phyloP scores from a whole-genome alignment of 1,140 invertebrate genomes.

The Brachionus calyciflorus region DNA sequence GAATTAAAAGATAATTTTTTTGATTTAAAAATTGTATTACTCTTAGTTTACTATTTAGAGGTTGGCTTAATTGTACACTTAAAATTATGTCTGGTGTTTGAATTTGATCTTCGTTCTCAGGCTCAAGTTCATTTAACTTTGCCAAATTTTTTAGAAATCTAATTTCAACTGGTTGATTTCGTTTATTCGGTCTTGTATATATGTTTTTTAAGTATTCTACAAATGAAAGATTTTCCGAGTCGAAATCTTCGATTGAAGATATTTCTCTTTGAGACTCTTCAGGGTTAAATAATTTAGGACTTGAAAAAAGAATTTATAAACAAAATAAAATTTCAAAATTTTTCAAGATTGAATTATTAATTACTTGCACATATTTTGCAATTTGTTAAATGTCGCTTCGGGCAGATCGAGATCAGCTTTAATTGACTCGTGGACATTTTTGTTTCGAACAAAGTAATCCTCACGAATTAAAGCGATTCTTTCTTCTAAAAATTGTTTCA shows the following conservation, averaged over 20 bases:
- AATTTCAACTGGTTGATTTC: conserved; percentile 32
- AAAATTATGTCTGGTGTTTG: conserved; percentile 24
- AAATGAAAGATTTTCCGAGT: neutral
- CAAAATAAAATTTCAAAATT: neutral
- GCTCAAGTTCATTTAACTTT: conserved; percentile 1
- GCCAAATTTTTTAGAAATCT: conserved; percentile 39
- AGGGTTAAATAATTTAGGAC: conserved; percentile 10
- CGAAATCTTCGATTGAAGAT: neutral
- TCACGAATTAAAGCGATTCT: neutral
- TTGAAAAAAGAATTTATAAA: neutral
- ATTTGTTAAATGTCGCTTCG: neutral
- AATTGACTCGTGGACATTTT: conserved; percentile 2
- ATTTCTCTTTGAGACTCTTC: conserved; percentile 21
- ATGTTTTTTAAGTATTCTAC: conserved; percentile 10
- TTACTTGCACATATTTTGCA: conserved; percentile 42
- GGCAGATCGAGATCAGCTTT: conserved; percentile 27
- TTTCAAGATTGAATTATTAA: neutral
- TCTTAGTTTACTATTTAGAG: conserved; percentile 31
- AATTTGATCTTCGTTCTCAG: neutral
- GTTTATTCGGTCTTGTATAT: conserved; percentile 7
- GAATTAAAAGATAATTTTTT: too few species aligned
- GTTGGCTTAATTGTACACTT: conserved; percentile 33
- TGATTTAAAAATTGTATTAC: neutral
- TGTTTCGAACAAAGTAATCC: conserved; percentile 26
- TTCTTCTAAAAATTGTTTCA: conserved; percentile 40